Conservation (phyloP, 2,113 vertebrate species). For the Steatornis caripensis region DNA sequence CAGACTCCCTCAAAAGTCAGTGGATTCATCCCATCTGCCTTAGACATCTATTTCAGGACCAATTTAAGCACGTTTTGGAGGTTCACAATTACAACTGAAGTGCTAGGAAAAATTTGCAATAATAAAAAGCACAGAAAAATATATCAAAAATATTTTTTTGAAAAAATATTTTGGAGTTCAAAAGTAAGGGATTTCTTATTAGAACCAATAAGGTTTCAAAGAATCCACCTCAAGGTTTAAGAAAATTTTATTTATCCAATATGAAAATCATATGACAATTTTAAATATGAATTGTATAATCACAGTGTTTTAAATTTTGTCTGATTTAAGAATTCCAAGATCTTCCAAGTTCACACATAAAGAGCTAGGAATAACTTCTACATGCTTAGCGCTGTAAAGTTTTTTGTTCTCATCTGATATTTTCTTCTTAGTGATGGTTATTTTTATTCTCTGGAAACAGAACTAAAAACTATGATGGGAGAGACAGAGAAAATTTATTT, state of each 20-base stretch:
- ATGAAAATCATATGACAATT: not conserved
- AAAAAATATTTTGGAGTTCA: not conserved
- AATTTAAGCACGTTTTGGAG: not conserved
- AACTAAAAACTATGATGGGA: not conserved
- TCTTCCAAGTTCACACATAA: too few relatives aligned
- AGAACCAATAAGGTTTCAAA: not conserved
- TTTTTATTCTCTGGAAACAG: not conserved
- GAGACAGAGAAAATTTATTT: not conserved
- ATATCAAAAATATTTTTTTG: not conserved
- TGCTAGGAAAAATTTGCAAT: not conserved
- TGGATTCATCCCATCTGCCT: not conserved
- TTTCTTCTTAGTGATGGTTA: not conserved
- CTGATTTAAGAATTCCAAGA: too few relatives aligned
- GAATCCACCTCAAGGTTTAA: not conserved
- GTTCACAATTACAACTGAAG: not conserved
- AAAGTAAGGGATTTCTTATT: not conserved
- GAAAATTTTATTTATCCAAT: not conserved
- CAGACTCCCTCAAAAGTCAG: not conserved
- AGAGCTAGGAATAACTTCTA: not conserved
- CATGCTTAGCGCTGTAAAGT: not conserved
- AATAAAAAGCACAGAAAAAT: not conserved
- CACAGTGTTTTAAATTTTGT: not conserved
- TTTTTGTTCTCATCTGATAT: not conserved
- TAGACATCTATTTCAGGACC: not conserved
- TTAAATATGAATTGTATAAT: not conserved